Evolutionary conservation across 2,797 vertebrate genomes (phyloP).

Genomic region (Acanthornis magna): DNA sequence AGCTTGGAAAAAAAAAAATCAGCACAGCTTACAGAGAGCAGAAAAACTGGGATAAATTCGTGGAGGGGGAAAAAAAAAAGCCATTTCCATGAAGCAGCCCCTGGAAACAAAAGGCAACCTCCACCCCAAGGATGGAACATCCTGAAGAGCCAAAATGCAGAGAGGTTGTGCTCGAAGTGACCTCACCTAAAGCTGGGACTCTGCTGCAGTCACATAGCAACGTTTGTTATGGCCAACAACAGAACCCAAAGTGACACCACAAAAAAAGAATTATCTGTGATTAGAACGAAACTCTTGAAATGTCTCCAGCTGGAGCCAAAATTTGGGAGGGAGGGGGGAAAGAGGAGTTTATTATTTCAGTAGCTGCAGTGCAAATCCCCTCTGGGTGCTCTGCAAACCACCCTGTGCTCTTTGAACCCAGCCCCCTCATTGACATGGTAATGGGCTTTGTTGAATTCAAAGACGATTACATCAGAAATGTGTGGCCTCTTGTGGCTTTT

Average conservation of each 20-base stretch:
- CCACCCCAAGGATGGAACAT: background rate
- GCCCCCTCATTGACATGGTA: conserved; percentile 76
- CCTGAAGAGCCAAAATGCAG: background rate
- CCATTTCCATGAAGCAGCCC: background rate
- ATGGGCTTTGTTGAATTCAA: conserved; percentile 85
- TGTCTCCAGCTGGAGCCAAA: conserved; percentile 67
- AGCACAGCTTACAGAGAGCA: background rate
- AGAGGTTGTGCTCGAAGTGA: conserved; percentile 5
- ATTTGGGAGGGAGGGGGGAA: conserved; percentile 1
- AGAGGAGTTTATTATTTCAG: conserved; percentile 82
- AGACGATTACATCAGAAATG: conserved; percentile 84
- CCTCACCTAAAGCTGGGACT: conserved; percentile 18
- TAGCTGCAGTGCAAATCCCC: conserved; percentile 78
- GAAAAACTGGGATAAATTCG: conserved; percentile 5
- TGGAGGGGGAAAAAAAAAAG: background rate
- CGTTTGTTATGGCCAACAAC: conserved; percentile 67
- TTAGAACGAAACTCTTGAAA: conserved; percentile 71
- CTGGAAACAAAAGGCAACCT: background rate
- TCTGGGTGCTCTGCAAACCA: conserved; percentile 70
- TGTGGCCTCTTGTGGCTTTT: conserved; percentile 79
- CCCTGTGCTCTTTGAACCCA: conserved; percentile 67
- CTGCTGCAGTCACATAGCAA: conserved; percentile 66
- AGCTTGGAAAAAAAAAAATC: background rate
- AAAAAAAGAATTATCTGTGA: conserved; percentile 78
- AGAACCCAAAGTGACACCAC: conserved; percentile 72